Evolutionary conservation across 1,140 invertebrate species (phyloP).

Genomic region (Panagrolaimus sp.): DNA sequence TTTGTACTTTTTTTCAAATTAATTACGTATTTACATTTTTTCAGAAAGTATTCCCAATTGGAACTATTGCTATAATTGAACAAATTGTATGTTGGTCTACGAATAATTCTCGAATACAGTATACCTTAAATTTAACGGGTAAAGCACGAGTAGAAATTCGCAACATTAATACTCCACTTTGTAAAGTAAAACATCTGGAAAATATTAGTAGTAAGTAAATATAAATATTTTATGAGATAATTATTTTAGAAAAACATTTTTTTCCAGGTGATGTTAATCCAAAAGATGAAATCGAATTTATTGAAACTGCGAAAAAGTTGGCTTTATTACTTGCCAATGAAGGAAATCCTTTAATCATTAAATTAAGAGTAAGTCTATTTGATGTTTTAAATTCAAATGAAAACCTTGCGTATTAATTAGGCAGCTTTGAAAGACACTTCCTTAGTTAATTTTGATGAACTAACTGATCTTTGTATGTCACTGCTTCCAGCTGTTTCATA

Average conservation of each 20-base stretch:
- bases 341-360: conserved; percentile 10
- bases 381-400: background rate
- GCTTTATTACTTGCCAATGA: conserved; percentile 1
- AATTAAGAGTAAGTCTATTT: background rate
- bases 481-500: conserved; percentile 61
- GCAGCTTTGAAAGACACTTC: background rate
- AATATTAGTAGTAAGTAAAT: conserved; percentile 53
- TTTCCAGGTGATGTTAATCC: background rate
- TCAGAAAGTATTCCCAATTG: conserved; percentile 54
- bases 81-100: conserved; percentile 63
- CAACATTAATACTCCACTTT: conserved; percentile 61
- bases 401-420: background rate
- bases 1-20: conserved; percentile 15
- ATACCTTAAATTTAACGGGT: conserved; percentile 63
- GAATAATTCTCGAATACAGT: conserved; percentile 61
- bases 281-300: conserved; percentile 9
- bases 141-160: conserved; percentile 62
- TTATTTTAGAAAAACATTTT: background rate
- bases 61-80: conserved; percentile 63
- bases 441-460: background rate
- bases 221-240: conserved; percentile 6
- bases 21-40: conserved; percentile 1
- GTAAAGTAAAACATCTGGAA: conserved; percentile 62
- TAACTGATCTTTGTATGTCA: conserved; percentile 50
- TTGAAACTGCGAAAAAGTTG: conserved; percentile 14